phyloP scores from a whole-genome alignment of 2,888 invertebrate species.

The Lasius fuliginosus region DNA sequence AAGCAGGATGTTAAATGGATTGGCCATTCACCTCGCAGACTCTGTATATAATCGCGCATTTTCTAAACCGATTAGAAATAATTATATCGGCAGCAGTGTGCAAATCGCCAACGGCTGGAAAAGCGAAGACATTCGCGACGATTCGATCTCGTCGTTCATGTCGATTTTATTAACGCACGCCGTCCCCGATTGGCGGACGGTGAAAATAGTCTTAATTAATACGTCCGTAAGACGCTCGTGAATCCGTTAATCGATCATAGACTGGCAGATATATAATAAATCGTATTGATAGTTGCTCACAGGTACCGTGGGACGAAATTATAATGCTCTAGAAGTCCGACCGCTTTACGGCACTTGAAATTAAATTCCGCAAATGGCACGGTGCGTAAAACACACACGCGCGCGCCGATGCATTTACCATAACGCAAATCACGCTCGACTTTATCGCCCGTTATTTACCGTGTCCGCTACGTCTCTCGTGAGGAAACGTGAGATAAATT shows the following conservation, averaged over 20 bases:
- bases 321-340: background rate
- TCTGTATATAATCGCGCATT: constrained; percentile 56
- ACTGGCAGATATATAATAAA: background rate
- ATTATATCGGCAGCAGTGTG: constrained; percentile 57
- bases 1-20: constrained; percentile 28
- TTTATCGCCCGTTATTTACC: constrained; percentile 48
- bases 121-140: constrained; percentile 51
- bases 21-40: constrained; percentile 42
- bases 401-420: constrained; percentile 30
- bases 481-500: constrained; percentile 55
- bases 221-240: background rate
- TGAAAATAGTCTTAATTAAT: constrained; percentile 64
- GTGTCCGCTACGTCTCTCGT: constrained; percentile 7
- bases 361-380: constrained; percentile 35
- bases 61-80: constrained; percentile 67
- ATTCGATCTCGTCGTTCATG: constrained; percentile 47
- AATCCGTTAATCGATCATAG: constrained; percentile 34
- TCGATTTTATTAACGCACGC: constrained; percentile 60
- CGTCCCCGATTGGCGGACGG: constrained; percentile 28
- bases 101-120: constrained; percentile 62
- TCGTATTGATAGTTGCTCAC: background rate
- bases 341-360: constrained; percentile 10
- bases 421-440: constrained; percentile 52
- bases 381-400: constrained; percentile 1
- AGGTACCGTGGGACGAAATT: constrained; percentile 17